Conservation (phyloP, 2,797 vertebrate species). For the Gallinago stenura region DNA sequence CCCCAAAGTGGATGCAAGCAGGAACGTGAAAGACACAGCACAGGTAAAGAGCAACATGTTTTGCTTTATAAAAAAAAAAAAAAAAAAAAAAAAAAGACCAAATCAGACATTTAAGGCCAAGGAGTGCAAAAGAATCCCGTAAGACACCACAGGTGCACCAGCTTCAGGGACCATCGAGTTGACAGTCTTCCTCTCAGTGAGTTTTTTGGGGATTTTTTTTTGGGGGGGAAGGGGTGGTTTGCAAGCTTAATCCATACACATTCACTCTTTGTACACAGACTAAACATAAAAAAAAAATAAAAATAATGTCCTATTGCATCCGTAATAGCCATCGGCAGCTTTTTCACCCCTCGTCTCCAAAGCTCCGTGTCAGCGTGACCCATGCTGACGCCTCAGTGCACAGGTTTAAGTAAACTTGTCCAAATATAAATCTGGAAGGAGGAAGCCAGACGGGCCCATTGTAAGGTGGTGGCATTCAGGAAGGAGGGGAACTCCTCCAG, state of each 20-base stretch:
- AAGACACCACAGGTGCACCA: constrained; percentile 5
- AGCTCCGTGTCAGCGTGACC: not conserved
- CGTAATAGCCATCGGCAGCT: not conserved
- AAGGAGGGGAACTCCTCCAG: not conserved
- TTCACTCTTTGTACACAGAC: not conserved
- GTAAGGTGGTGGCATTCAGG: rapidly evolving
- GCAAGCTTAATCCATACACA: not conserved
- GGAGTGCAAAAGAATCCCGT: constrained; percentile 20
- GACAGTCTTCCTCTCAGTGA: not conserved
- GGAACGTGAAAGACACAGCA: not conserved
- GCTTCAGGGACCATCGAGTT: not conserved
- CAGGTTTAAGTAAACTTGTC: not conserved
- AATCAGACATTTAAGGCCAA: not conserved
- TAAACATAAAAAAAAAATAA: not conserved
- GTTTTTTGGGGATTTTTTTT: not conserved
- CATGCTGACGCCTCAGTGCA: not conserved
- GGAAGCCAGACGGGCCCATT: not conserved
- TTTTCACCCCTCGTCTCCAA: not conserved
- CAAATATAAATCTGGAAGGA: not conserved
- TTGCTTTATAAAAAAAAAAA: not conserved
- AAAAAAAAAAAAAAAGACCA: not conserved
- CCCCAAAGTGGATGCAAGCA: not conserved
- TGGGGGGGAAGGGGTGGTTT: rapidly evolving
- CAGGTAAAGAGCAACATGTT: too few species aligned
- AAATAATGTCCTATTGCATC: not conserved